Evolutionary conservation across 2,113 vertebrate genomes (phyloP), one percentile per base, ranked within the genome.

Genomic region (Melanotaenia duboulayi): DNA sequence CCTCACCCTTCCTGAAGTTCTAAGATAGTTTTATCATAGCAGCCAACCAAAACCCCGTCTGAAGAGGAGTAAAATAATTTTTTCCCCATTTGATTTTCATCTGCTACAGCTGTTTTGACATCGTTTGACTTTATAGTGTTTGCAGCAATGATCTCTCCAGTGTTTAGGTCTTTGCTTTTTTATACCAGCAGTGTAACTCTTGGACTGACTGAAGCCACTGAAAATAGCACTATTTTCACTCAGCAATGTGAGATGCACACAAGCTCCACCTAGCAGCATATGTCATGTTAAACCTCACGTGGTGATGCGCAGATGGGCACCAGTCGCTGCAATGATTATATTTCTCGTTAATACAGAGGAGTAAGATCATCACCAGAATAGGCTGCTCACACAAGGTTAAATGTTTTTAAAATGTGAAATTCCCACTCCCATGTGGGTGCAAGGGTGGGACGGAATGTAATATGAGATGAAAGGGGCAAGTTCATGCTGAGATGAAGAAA

Each of bases 211-310:
- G n/a, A 56, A 57, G 50, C 14, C 60, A 56, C 25, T 37, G 23
- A 40, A 60, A 64, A 54, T 70, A 76, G 75, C 65, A 51, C 22
- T 75, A 19, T 62, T 46, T 64, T 32, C 28, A 19, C 42, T 58
- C 56, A 20, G 57, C n/a, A 57, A 61, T 54, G n/a, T 37, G 52
- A 54, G 7, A 64, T 13, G 16, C 57, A 20, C 40, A 44, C 50
- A 22, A n/a, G 49, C 76, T 51, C 48, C 65, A 58, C 65, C 48
- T 12, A 50, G 66, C 24, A 64, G 23, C 71, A 87, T 82, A 85
- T 84, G 85, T 71, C 79, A 49, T 69, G 46, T 65, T 71, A 56
- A 69, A n/a, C 65, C 60, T 69, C 76, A 58, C 64, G 76, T 20
- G 57, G 69, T 42, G 65, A 2, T 20, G 78, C 78, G 51, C 62